Conservation (phyloP, 1,140 invertebrate genomes). For the Leptoteleia sp. region DNA sequence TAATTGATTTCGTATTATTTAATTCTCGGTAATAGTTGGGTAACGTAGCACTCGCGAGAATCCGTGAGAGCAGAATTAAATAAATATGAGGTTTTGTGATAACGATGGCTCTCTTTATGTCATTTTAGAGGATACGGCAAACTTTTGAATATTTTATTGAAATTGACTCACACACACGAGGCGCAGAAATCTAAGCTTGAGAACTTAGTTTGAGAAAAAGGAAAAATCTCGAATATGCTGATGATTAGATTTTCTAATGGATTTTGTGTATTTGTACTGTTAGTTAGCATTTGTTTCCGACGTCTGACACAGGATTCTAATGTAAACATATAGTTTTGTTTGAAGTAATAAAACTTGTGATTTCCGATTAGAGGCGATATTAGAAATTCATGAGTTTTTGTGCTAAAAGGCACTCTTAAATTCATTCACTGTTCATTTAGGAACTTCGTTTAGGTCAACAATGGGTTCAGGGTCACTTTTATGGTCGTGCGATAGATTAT, state of each 20-base stretch:
- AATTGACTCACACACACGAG: conserved; percentile 5
- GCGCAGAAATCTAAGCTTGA: too few relatives aligned
- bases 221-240: conserved; percentile 6
- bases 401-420: conserved; percentile 9
- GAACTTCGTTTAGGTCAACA: conserved; percentile 20
- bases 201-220: background rate
- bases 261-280: too few relatives aligned
- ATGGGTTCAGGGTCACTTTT: conserved; percentile 42
- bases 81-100: conserved; percentile 50
- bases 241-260: too few relatives aligned
- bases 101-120: conserved; percentile 34
- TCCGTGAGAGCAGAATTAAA: conserved; percentile 43
- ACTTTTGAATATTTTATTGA: conserved; percentile 50
- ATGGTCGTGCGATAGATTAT: conserved; percentile 1
- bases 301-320: background rate
- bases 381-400: conserved; percentile 27
- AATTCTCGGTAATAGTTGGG: conserved; percentile 58
- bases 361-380: conserved; percentile 16
- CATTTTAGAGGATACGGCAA: conserved; percentile 33
- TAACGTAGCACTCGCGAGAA: conserved; percentile 42
- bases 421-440: conserved; percentile 22
- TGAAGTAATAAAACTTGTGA: conserved; percentile 13
- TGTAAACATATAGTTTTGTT: conserved; percentile 2
- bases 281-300: background rate
- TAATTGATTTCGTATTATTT: conserved; percentile 63